Percentiles rank a stretch among this genome's conserved stretches.
Conservation (phyloP, 2,888 invertebrate species). For the Tolmerus cingulatus region DNA sequence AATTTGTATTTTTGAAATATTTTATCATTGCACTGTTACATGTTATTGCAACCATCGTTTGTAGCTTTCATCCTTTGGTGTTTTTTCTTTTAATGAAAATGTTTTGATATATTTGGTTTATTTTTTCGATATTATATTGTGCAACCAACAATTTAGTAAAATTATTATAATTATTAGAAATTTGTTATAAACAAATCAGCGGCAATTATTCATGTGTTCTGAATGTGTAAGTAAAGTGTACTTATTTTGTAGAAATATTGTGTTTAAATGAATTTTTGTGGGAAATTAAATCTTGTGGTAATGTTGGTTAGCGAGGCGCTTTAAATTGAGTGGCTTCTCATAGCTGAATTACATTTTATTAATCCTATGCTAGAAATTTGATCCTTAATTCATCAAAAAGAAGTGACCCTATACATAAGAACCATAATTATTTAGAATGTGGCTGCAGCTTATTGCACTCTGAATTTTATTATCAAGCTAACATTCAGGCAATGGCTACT, state of each 20-base stretch:
- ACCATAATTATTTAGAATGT: not conserved
- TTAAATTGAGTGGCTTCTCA: no score
- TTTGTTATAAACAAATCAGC: not conserved
- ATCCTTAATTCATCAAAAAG: not conserved
- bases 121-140: constrained; percentile 7
- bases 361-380: no score
- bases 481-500: not conserved
- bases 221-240: constrained; percentile 34
- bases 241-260: constrained; percentile 19
- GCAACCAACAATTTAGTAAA: not conserved
- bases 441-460: not conserved
- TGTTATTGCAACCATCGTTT: constrained; percentile 16
- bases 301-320: no score
- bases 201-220: constrained; percentile 37
- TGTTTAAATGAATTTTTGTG: not conserved
- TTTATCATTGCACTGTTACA: constrained; percentile 24
- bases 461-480: not conserved
- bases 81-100: not conserved
- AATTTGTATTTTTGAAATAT: constrained; percentile 12
- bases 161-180: constrained; percentile 4
- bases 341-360: no score
- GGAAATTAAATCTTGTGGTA: not conserved
- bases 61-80: not conserved
- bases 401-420: not conserved
- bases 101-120: not conserved